Conservation (phyloP, 2,113 vertebrate species). For the Dissostichus mawsoni region DNA sequence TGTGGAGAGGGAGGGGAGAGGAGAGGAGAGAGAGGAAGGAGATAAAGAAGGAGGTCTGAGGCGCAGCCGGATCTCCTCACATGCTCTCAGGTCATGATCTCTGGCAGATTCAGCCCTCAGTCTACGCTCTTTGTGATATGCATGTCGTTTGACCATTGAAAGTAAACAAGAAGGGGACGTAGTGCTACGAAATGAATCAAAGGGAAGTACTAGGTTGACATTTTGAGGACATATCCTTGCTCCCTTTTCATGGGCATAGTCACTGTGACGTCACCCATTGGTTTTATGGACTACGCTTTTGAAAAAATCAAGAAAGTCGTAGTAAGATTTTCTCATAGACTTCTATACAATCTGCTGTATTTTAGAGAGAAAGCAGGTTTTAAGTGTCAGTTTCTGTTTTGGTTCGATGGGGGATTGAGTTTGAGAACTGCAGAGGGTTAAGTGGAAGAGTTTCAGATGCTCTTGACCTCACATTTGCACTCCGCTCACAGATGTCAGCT, state of each 20-base stretch:
- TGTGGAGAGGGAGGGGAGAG: background rate
- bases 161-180: too few species aligned
- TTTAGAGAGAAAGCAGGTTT: too few species aligned
- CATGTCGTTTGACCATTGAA: background rate
- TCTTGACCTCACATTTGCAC: conserved; percentile 16
- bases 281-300: too few species aligned
- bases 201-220: too few species aligned
- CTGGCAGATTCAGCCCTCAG: conserved; percentile 9
- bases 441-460: background rate
- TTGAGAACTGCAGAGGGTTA: background rate
- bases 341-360: too few species aligned
- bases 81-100: conserved; percentile 26
- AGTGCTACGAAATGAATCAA: too few species aligned
- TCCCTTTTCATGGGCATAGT: too few species aligned
- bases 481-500: conserved; percentile 17
- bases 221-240: too few species aligned
- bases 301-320: too few species aligned
- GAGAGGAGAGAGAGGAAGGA: conserved; percentile 39
- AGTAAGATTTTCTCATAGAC: too few species aligned
- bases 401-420: conserved; percentile 18
- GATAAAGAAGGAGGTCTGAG: conserved; percentile 23
- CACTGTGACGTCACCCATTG: too few species aligned
- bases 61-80: conserved; percentile 46
- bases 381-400: too few species aligned
- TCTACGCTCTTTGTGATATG: conserved; percentile 37